These are phyloP conservation scores for Etia nguti DNA, from an alignment of 2,113 vertebrate genomes.

Conservation along the genomic window DNA sequence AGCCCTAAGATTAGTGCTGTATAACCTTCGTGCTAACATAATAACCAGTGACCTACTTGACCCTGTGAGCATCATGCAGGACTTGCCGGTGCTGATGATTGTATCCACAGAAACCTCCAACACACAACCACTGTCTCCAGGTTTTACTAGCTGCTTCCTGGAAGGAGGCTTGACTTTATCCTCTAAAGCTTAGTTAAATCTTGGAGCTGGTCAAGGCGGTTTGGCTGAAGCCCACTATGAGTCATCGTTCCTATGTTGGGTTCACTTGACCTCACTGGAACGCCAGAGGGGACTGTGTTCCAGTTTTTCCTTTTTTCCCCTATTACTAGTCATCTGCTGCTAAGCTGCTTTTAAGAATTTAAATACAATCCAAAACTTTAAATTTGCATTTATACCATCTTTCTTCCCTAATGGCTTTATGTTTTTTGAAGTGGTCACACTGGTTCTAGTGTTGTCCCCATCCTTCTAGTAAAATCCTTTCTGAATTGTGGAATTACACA, in stretches of 20 bases:
- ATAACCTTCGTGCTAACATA: background rate
- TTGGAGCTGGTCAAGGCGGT: background rate
- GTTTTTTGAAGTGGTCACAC: background rate
- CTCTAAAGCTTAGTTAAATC: background rate
- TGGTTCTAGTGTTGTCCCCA: background rate
- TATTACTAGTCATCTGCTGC: background rate
- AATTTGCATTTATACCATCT: background rate
- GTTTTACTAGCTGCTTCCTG: background rate
- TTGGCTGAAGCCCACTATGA: background rate
- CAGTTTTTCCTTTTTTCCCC: background rate
- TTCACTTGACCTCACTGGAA: background rate
- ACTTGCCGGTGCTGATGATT: background rate
- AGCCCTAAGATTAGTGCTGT: background rate
- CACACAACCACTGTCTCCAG: background rate
- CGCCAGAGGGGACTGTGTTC: background rate
- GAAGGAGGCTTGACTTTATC: background rate
- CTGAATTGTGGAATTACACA: background rate
- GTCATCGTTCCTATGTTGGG: background rate
- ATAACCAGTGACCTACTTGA: background rate
- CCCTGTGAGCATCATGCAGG: background rate
- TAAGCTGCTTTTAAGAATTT: background rate
- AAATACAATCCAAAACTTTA: background rate
- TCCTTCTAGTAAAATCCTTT: background rate
- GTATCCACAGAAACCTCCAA: background rate
- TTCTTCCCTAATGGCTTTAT: background rate